Conservation (phyloP, 37 sponge, comb jelly and placozoan genomes). For the Crambe crambe region DNA sequence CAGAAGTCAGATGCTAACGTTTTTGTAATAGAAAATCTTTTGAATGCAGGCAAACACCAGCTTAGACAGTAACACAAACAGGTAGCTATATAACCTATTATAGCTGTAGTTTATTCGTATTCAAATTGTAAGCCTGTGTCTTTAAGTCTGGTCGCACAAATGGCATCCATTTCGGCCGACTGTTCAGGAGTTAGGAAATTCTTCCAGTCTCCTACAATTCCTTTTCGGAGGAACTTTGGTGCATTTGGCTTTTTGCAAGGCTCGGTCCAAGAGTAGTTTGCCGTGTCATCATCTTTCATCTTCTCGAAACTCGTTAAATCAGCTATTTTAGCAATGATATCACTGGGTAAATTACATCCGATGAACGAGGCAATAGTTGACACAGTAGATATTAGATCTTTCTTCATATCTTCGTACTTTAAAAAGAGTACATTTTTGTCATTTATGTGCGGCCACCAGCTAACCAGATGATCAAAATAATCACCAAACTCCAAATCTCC, state of each 20-base stretch:
- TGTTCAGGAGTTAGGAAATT: conserved; percentile 47
- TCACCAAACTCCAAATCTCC: conserved; percentile 40
- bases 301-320: conserved; percentile 28
- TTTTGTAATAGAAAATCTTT: too few species aligned
- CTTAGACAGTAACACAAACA: too few species aligned
- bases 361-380: conserved; percentile 28
- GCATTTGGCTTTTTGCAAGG: too few species aligned
- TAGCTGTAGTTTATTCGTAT: background rate
- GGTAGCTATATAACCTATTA: too few species aligned
- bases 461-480: conserved; percentile 58
- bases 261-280: conserved; percentile 27
- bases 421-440: conserved; percentile 48
- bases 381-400: conserved; percentile 25
- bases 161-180: conserved; percentile 21
- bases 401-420: conserved; percentile 71
- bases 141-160: conserved; percentile 8
- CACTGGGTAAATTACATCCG: conserved; percentile 12
- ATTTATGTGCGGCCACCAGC: conserved; percentile 55
- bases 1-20: too few species aligned
- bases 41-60: too few species aligned
- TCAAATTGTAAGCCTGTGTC: background rate
- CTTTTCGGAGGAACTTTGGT: conserved; percentile 43
- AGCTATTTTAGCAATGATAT: conserved; percentile 19
- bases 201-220: conserved; percentile 66
- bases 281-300: conserved; percentile 40